These are phyloP conservation scores for Rhinogobio ventralis DNA, from an alignment of 2,797 vertebrate species.

Conservation along the genomic window DNA sequence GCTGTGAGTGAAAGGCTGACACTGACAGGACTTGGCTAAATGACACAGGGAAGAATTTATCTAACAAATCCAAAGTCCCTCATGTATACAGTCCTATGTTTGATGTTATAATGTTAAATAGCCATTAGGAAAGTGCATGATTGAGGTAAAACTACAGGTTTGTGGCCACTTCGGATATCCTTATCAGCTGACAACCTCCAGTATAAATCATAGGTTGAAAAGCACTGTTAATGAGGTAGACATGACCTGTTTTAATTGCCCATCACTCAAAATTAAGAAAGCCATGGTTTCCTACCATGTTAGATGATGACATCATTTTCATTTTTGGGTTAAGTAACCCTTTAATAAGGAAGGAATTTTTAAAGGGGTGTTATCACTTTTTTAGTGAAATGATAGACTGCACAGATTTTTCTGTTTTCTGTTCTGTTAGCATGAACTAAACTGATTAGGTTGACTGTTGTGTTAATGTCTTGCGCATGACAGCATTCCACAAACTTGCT, in stretches of 20 bases:
- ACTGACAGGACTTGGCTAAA: constrained; percentile 72
- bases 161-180: constrained; percentile 7
- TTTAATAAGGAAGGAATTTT: neutral
- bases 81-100: constrained; percentile 54
- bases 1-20: constrained; percentile 76
- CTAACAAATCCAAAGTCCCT: constrained; percentile 71
- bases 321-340: neutral
- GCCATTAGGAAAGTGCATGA: constrained; percentile 5
- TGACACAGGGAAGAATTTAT: constrained; percentile 80
- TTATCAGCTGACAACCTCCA: constrained; percentile 10
- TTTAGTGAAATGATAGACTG: neutral
- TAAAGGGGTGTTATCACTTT: neutral
- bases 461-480: neutral
- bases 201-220: constrained; percentile 22
- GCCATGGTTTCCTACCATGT: neutral
- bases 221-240: constrained; percentile 20
- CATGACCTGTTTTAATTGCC: constrained; percentile 29
- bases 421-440: neutral
- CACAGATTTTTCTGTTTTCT: neutral
- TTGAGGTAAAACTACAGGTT: constrained; percentile 5
- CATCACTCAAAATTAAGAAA: constrained; percentile 33
- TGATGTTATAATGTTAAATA: constrained; percentile 27
- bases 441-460: neutral
- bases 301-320: neutral
- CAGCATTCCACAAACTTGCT: neutral